Evolutionary conservation across 2,797 vertebrate species (phyloP).

Genomic region (Poeciliopsis gracilis): DNA sequence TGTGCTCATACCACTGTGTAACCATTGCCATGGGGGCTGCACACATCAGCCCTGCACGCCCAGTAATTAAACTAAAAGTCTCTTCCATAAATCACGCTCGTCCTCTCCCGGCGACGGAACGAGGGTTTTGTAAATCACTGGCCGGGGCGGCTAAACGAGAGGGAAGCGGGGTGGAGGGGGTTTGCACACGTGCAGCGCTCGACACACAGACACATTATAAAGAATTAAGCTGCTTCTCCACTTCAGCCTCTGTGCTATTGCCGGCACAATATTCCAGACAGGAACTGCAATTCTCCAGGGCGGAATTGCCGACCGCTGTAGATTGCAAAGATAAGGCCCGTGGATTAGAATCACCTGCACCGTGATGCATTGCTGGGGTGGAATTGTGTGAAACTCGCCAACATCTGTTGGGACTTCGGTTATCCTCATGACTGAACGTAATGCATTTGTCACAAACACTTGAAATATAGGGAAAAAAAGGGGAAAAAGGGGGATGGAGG

Average conservation of each 20-base stretch:
- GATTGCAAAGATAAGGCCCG: slow-evolving; percentile 37
- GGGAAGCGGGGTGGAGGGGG: slow-evolving; percentile 1
- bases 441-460: slow-evolving; percentile 12
- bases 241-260: slow-evolving; percentile 21
- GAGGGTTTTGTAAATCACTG: slow-evolving; percentile 74
- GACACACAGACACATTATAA: slow-evolving; percentile 52
- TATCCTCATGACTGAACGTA: slow-evolving; percentile 5
- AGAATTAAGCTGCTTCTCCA: slow-evolving; percentile 49
- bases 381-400: slow-evolving; percentile 20
- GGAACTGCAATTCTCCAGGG: slow-evolving; percentile 47
- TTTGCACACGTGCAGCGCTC: slow-evolving; percentile 12
- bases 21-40: slow-evolving; percentile 61
- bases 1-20: slow-evolving; percentile 47
- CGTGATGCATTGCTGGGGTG: slow-evolving; percentile 5
- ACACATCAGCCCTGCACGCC: slow-evolving; percentile 67
- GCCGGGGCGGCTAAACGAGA: slow-evolving; percentile 37
- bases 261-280: slow-evolving; percentile 32
- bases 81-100: slow-evolving; percentile 79
- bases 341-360: slow-evolving; percentile 25
- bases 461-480: not conserved
- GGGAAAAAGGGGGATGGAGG: fast-evolving
- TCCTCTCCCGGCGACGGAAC: slow-evolving; percentile 57
- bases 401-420: slow-evolving; percentile 20
- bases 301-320: slow-evolving; percentile 32
- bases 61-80: slow-evolving; percentile 85